Conservation (phyloP, 2,113 vertebrate genomes). For the Psittacara wagleri region DNA sequence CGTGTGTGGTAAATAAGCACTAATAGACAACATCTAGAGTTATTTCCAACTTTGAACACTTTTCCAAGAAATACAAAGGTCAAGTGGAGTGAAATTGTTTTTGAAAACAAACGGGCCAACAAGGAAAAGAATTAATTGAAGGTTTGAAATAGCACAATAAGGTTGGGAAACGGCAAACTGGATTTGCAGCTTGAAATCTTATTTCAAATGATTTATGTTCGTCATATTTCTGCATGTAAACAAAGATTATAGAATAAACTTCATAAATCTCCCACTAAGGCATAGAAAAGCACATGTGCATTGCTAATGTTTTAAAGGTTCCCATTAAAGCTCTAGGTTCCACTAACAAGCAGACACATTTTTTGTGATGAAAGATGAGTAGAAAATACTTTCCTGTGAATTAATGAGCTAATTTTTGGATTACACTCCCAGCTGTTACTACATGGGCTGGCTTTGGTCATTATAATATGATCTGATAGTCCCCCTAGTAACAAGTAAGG, state of each 20-base stretch:
- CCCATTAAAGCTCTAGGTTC: slow-evolving; percentile 18
- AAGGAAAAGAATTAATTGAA: slow-evolving; percentile 39
- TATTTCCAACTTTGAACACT: slow-evolving; percentile 23
- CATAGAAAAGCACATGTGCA: slow-evolving; percentile 11
- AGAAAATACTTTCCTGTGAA: slow-evolving; percentile 70
- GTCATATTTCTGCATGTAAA: slow-evolving; percentile 52
- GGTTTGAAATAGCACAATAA: slow-evolving; percentile 25
- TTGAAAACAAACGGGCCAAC: slow-evolving; percentile 1
- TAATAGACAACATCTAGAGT: slow-evolving; percentile 21
- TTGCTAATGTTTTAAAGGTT: slow-evolving; percentile 51
- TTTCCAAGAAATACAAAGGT: slow-evolving; percentile 49
- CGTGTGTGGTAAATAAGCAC: background rate
- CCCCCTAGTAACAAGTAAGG: slow-evolving; percentile 63
- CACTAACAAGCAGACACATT: slow-evolving; percentile 27
- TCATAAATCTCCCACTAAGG: slow-evolving; percentile 46
- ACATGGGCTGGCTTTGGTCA: slow-evolving; percentile 74
- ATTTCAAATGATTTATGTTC: slow-evolving; percentile 41
- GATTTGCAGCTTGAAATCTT: slow-evolving; percentile 34
- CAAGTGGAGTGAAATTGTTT: slow-evolving; percentile 46
- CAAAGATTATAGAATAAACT: slow-evolving; percentile 60
- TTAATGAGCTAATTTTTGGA: slow-evolving; percentile 74
- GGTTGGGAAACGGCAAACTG: background rate
- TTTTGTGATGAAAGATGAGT: slow-evolving; percentile 33
- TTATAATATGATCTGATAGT: slow-evolving; percentile 80
- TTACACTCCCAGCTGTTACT: slow-evolving; percentile 75